Evolutionary conservation across 2,888 invertebrate species (phyloP).

Genomic region (Philaethria dido): DNA sequence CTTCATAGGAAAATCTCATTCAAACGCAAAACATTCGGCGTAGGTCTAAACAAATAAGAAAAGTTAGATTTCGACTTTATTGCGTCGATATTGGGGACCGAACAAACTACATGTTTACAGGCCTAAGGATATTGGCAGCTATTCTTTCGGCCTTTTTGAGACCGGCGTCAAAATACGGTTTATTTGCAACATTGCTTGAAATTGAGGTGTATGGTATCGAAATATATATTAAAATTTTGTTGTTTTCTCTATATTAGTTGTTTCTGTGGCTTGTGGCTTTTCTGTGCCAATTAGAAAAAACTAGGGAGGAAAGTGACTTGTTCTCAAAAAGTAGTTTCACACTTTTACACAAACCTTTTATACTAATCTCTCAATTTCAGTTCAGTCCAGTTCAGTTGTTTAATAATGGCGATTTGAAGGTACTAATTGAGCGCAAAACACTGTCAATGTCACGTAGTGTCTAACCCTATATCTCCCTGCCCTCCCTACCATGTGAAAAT

Average conservation of each 20-base stretch:
- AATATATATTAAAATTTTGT: neutral
- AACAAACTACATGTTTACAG: conserved; percentile 22
- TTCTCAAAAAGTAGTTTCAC: no score
- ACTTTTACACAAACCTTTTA: no score
- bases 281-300: no score
- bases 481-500: no score
- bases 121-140: conserved; percentile 22
- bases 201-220: neutral
- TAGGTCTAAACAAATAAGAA: conserved; percentile 23
- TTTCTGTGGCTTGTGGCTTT: neutral
- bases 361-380: no score
- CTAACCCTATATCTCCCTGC: no score
- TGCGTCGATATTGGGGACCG: conserved; percentile 21
- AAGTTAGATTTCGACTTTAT: conserved; percentile 17
- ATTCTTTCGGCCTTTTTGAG: conserved; percentile 4
- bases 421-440: no score
- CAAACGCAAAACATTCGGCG: conserved; percentile 5
- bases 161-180: conserved; percentile 47
- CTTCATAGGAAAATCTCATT: conserved; percentile 10
- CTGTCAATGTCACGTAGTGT: no score
- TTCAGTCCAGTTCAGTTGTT: no score
- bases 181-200: neutral
- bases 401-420: no score
- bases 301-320: no score
- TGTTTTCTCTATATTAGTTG: neutral